Evolutionary conservation across 2,797 vertebrate genomes (phyloP), one percentile per base, ranked within the genome.

Genomic region (Micromesistius poutassou): DNA sequence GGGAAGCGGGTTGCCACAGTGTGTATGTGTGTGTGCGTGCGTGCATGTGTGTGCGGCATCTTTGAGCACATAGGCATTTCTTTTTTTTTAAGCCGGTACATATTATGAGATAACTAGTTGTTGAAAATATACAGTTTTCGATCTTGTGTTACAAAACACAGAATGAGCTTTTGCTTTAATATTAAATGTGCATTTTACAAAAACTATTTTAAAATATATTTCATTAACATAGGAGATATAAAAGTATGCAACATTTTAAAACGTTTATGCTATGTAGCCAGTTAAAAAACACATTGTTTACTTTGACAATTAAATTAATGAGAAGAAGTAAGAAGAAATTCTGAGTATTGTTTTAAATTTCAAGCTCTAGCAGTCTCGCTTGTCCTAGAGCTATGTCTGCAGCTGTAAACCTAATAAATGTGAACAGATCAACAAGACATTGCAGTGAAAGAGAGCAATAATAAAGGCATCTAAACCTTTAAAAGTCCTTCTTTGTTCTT

Each of bases 401-500:
- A 82, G 83, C 78, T 81, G 83, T 87, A 86, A 79, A 87, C 84
- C 86, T 91, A 92, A 92, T 90, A 89, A 91, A 87, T 81, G 80
- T 86, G 81, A 62, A 84, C 84, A 89, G 86, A 91, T 78, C 84
- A 79, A 88, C 82, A 78, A 87, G 84, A 87, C 87, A 88, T 87
- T 87, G 86, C 86, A 89, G 88, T 84, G 88, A 91, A 90, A 92
- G 92, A 90, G 90, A 91, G 92, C 70, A 90, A 91, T 91, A 91
- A 91, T 92, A 89, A 91, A 92, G 91, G 90, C 90, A 84, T 89
- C 89, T 86, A 87, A 90, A 90, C 85, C 89, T 84, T 92, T 91
- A 92, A 91, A 91, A 92, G 87, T 87, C 82, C 81, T 79, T 82
- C 91, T 93, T 93, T 93, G 92, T 93, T 93, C 91, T 91, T 90